Conservation (phyloP, 2,888 invertebrate genomes). For the Athetis lepigone region DNA sequence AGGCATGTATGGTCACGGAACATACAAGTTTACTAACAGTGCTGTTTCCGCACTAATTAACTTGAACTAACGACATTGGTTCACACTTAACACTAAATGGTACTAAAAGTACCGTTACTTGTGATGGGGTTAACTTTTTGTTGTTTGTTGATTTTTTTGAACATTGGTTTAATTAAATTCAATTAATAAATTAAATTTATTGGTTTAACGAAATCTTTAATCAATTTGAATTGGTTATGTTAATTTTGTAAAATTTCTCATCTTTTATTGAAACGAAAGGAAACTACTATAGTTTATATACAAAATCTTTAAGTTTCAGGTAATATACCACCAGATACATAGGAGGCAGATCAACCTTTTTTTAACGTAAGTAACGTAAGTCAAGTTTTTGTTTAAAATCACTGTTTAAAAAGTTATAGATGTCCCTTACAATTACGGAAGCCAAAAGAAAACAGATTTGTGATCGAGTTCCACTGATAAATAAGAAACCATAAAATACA, state of each 20-base stretch:
- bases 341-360: too few relatives aligned
- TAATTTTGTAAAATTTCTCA: too few relatives aligned
- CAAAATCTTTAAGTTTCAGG: too few relatives aligned
- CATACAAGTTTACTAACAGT: slow-evolving; percentile 23
- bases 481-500: slow-evolving; percentile 10
- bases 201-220: too few relatives aligned
- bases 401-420: neutral
- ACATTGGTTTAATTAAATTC: too few relatives aligned
- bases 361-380: too few relatives aligned
- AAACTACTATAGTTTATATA: too few relatives aligned
- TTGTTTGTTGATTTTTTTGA: neutral
- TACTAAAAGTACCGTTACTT: slow-evolving; percentile 31
- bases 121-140: neutral
- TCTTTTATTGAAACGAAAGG: too few relatives aligned
- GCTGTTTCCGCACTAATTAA: slow-evolving; percentile 57
- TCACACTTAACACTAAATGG: slow-evolving; percentile 48
- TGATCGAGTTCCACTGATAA: slow-evolving; percentile 27
- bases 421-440: neutral
- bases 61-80: slow-evolving; percentile 45
- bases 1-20: slow-evolving; percentile 39
- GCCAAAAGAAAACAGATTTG: neutral
- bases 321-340: too few relatives aligned
- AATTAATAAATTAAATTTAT: too few relatives aligned
- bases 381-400: too few relatives aligned
- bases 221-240: too few relatives aligned